A percentile compares a stretch with the other conserved stretches of the same genome.
Evolutionary conservation across 2,888 invertebrate species (phyloP).

Genomic region (Xestia xanthographa): DNA sequence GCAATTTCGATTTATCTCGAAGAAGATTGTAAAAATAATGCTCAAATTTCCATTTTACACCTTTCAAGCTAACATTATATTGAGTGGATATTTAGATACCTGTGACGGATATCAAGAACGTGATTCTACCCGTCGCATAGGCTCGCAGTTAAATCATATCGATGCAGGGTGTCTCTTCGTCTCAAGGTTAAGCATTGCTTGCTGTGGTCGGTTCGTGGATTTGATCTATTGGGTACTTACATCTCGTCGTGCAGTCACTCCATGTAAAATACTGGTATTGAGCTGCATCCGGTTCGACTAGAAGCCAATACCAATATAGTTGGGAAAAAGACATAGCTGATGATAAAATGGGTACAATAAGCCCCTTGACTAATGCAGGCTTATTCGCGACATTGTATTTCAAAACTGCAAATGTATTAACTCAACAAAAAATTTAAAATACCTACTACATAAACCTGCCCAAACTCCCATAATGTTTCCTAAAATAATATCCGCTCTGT

Average conservation of each 20-base stretch:
- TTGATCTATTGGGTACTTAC: not conserved
- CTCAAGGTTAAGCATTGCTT: not conserved
- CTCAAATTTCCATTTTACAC: too few species aligned
- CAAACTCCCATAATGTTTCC: slow-evolving; percentile 49
- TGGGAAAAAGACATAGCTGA: not conserved
- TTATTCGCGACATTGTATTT: not conserved
- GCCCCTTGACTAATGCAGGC: not conserved
- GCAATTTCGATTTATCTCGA: too few species aligned
- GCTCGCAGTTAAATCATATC: not conserved
- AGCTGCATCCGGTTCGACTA: not conserved
- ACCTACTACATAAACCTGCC: slow-evolving; percentile 24
- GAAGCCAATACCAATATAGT: not conserved
- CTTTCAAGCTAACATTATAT: not conserved
- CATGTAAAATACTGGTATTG: not conserved
- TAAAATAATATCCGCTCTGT: slow-evolving; percentile 49
- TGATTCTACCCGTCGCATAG: not conserved
- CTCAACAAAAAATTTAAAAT: slow-evolving; percentile 31
- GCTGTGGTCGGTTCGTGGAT: not conserved
- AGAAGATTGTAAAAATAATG: not conserved
- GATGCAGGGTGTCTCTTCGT: not conserved
- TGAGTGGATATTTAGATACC: not conserved
- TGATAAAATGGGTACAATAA: not conserved
- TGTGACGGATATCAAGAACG: not conserved
- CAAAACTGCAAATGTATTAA: not conserved
- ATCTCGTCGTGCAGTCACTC: not conserved